These are phyloP conservation scores for Cyaniris semiargus DNA, from an alignment of 2,888 invertebrate genomes.

Conservation along the genomic window DNA sequence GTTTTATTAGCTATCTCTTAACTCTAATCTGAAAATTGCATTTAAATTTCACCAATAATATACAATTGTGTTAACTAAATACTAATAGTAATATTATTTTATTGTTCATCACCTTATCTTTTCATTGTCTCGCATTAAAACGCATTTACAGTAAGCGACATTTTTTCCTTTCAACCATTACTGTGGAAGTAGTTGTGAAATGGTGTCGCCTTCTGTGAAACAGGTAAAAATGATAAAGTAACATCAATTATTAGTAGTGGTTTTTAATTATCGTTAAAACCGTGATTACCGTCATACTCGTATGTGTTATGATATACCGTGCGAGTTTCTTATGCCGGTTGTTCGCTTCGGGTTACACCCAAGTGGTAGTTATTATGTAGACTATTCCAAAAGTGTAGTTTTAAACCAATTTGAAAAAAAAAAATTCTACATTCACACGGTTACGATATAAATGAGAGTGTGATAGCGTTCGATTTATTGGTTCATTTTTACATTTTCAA, in stretches of 20 bases:
- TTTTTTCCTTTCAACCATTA: slow-evolving; percentile 14
- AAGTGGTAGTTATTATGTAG: too few species aligned
- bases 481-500: neutral
- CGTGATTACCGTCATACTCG: neutral
- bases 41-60: neutral
- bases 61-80: neutral
- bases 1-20: neutral
- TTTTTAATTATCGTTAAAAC: neutral
- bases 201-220: slow-evolving; percentile 18
- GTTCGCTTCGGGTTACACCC: too few species aligned
- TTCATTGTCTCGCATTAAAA: neutral
- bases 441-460: slow-evolving; percentile 35
- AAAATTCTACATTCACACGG: slow-evolving; percentile 31
- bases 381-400: too few species aligned
- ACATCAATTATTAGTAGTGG: neutral
- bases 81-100: neutral
- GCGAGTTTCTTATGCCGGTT: too few species aligned
- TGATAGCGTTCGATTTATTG: slow-evolving; percentile 14
- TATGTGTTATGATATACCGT: too few species aligned
- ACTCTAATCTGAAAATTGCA: neutral
- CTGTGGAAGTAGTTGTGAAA: neutral
- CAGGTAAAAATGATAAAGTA: slow-evolving; percentile 2
- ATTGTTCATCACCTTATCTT: neutral
- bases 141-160: neutral
- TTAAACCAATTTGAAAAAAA: too few species aligned